A percentile compares a stretch with the other conserved stretches of the same genome.
These are phyloP conservation scores for Mola mola DNA, from an alignment of 2,113 vertebrate species.

Conservation along the genomic window DNA sequence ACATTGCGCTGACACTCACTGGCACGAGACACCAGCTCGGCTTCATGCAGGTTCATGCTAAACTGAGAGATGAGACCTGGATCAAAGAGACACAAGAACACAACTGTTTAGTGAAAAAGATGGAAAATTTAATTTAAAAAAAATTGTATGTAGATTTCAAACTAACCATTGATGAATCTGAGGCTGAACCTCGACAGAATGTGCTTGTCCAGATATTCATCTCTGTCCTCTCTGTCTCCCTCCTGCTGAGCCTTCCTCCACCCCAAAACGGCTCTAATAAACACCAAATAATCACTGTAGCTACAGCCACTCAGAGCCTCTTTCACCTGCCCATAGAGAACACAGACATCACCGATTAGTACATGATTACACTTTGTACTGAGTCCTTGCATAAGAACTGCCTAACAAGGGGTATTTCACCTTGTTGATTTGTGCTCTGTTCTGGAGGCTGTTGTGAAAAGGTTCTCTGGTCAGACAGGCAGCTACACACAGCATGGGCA, in stretches of 20 bases:
- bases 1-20: slow-evolving; percentile 81
- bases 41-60: slow-evolving; percentile 90
- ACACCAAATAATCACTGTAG: slow-evolving; percentile 91
- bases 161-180: slow-evolving; percentile 91
- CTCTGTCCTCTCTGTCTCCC: slow-evolving; percentile 78
- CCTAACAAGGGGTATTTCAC: no score
- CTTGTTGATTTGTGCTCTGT: slow-evolving; percentile 86
- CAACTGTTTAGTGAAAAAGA: neutral
- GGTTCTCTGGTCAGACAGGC: slow-evolving; percentile 96
- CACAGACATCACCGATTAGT: neutral
- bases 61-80: slow-evolving; percentile 95
- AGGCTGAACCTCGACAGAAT: slow-evolving; percentile 86
- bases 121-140: neutral
- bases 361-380: neutral
- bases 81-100: neutral
- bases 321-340: slow-evolving; percentile 85
- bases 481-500: slow-evolving; percentile 89
- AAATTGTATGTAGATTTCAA: neutral
- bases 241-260: slow-evolving; percentile 86
- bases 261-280: slow-evolving; percentile 86
- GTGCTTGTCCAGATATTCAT: slow-evolving; percentile 84
- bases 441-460: slow-evolving; percentile 93
- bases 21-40: slow-evolving; percentile 83
- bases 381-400: neutral
- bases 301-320: slow-evolving; percentile 84